Evolutionary conservation across 92 coral and sea anemone species (phyloP).

Genomic region (Heteractis magnifica): DNA sequence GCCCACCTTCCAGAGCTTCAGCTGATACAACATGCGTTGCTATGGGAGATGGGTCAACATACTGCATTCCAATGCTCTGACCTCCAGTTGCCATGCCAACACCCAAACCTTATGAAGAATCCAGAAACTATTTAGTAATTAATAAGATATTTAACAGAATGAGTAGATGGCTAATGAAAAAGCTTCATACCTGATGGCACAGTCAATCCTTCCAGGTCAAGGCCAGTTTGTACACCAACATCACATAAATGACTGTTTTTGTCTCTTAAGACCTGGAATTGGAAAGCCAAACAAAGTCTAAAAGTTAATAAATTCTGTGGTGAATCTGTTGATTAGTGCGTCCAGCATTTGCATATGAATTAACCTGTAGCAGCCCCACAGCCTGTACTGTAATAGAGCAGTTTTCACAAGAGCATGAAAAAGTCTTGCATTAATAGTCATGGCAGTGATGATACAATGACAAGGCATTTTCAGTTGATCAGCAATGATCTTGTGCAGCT

Average conservation of each 20-base stretch:
- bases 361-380: too few relatives aligned
- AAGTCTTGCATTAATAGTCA: too few relatives aligned
- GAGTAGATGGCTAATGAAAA: background rate
- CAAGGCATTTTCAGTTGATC: too few relatives aligned
- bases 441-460: too few relatives aligned
- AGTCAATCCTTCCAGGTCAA: conserved; percentile 16
- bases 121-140: background rate
- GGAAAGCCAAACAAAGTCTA: background rate
- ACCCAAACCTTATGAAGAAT: conserved; percentile 52
- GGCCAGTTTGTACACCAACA: conserved; percentile 69
- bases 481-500: too few relatives aligned
- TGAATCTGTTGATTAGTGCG: too few relatives aligned
- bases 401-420: too few relatives aligned
- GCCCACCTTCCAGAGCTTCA: conserved; percentile 89
- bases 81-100: conserved; percentile 94
- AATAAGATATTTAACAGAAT: background rate
- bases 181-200: conserved; percentile 56
- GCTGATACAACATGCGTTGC: conserved; percentile 88
- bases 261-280: conserved; percentile 26
- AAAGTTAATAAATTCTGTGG: too few relatives aligned
- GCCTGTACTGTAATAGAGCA: too few relatives aligned
- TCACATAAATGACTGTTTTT: conserved; percentile 55
- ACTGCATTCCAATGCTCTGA: conserved; percentile 74
- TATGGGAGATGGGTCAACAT: conserved; percentile 92
- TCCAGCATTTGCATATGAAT: too few relatives aligned